Base-by-base conservation (phyloP, 2,797 vertebrate species). In the Clarias pachynema region DNA sequence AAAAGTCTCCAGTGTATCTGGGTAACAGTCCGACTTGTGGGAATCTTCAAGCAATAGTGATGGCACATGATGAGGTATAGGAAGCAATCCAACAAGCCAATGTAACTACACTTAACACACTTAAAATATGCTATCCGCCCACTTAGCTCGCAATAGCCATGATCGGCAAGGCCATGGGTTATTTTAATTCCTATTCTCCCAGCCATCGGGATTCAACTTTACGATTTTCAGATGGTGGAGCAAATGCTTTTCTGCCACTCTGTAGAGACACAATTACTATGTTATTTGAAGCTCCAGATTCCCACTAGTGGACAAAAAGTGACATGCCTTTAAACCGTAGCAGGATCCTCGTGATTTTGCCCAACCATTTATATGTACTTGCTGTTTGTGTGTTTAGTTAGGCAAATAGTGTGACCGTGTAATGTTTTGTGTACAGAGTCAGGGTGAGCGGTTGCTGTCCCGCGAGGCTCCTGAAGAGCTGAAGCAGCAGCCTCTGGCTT, bases 401-500 rank as follows among this genome's bases (percentile, higher is more conserved):
- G 29, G n/a, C 72, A 74, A 84, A 84, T 49, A 31, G 73, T 84
- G 10, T 68, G 81, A 59, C 72, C 77, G 63, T 84, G 56, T 63
- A 10, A n/a, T 16, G 12, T 57, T 14, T 63, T 85, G 79, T 77
- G 40, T 82, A 7, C 89, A 99, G 98, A 96, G 96, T 91, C 97
- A 98, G 92, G 97, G 97, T 1, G 97, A 99, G 90, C 96, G 98
- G 78, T 93, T 99, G n/a, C 94, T 99, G 37, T 99, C 98, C 66
- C 93, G 97, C 88, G 98, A 99, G 92, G 97, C 97, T 65, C 95
- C 97, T 0, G 98, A 99, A 90, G 98, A 99, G 92, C 95, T 99
- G 89, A 99, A 99, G 93, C 98, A 99, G 93, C 98, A 99, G 89
- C 98, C 98, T 0, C 95, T 99, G 87, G 98, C 98, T 89, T 95